Evolutionary conservation across 2,113 vertebrate genomes (phyloP), one percentile per base, ranked within the genome.

Genomic region (Terrapene triunguis): DNA sequence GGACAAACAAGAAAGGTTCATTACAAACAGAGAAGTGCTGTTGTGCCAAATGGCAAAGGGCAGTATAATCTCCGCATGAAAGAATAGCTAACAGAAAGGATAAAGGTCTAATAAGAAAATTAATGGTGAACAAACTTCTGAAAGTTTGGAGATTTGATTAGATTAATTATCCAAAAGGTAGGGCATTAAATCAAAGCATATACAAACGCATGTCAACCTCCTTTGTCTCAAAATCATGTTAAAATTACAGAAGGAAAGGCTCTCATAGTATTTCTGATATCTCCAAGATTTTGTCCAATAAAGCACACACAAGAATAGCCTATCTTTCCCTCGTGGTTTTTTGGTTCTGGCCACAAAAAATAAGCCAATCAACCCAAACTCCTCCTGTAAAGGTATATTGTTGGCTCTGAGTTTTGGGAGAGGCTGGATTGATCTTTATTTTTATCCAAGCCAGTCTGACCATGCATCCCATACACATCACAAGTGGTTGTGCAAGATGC

Each of bases 151-250:
- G 24, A 94, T n/a, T 11, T n/a, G 62, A 92, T 89, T 82, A 91
- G 81, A 92, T 92, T 95, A 91, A 95, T 96, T 95, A 95, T 76
- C 78, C 51, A 89, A 88, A 97, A 96, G 72, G 57, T 9, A 80
- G 25, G 54, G 7, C 81, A 55, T n/a, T 93, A 95, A 85, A 42
- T 1, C 9, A 62, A 38, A 88, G 35, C 53, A 82, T 80, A 62
- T 35, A 65, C 32, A 96, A 95, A 87, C 47, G 51, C 35, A 93
- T 19, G 81, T 74, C 21, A 82, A 79, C 44, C 53, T 88, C 11
- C 8, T 53, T 78, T 88, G 62, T 86, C 19, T 88, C 48, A 82
- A 3, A 3, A 84, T 16, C 21, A 22, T 62, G 21, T 7, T 38
- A 69, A 14, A 92, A 86, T 76, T 84, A 72, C 48, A 89, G 25